Evolutionary conservation across 2,888 invertebrate genomes (phyloP).

Genomic region (Erebia epiphron): DNA sequence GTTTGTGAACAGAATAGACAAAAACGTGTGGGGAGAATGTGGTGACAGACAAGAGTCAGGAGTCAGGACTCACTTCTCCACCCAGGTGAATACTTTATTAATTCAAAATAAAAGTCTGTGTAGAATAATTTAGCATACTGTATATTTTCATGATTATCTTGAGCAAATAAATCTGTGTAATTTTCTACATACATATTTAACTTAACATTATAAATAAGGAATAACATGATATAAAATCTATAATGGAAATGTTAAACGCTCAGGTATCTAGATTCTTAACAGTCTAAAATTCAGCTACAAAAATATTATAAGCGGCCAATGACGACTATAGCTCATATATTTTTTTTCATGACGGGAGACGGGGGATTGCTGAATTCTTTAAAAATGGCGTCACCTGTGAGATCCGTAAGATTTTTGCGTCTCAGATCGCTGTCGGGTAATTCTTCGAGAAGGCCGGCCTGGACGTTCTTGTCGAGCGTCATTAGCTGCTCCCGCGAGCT

Average conservation of each 20-base stretch:
- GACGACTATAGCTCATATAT: conserved; percentile 48
- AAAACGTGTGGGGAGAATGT: too few relatives aligned
- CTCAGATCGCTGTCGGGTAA: conserved; percentile 60
- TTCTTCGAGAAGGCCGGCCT: conserved; percentile 69
- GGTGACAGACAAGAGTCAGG: too few relatives aligned
- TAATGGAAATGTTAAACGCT: conserved; percentile 77
- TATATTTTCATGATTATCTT: conserved; percentile 70
- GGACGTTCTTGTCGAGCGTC: conserved; percentile 72
- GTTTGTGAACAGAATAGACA: too few relatives aligned
- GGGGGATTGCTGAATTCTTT: conserved; percentile 65
- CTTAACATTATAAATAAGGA: conserved; percentile 75
- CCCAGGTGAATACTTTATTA: too few relatives aligned
- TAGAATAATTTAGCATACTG: conserved; percentile 40
- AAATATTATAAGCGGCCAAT: conserved; percentile 22
- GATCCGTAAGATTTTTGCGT: conserved; percentile 55
- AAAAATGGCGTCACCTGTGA: conserved; percentile 51
- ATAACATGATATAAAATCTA: conserved; percentile 81
- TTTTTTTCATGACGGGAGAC: conserved; percentile 66
- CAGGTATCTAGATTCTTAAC: conserved; percentile 64
- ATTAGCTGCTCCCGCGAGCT: conserved; percentile 63
- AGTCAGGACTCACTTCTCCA: too few relatives aligned
- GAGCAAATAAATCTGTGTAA: conserved; percentile 78
- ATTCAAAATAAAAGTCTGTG: conserved; percentile 41
- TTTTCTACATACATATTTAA: conserved; percentile 69
- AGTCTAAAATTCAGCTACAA: conserved; percentile 28